phyloP scores from a whole-genome alignment of 2,797 vertebrate genomes.

The Pipistrellus pipistrellus region DNA sequence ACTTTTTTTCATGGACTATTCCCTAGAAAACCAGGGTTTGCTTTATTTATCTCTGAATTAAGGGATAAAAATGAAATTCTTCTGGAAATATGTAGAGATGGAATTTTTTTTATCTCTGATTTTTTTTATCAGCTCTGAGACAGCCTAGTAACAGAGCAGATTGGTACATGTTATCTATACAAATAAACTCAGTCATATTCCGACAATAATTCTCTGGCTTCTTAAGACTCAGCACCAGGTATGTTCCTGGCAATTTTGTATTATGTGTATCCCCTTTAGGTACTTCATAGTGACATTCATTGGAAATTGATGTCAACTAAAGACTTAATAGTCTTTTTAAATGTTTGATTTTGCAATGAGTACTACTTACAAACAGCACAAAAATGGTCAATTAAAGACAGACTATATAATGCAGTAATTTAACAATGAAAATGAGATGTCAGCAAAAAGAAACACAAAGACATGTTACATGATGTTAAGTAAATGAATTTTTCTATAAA shows the following conservation, averaged over 20 bases:
- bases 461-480: not conserved
- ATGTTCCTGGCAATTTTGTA: not conserved
- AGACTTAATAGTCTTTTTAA: not conserved
- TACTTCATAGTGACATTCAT: not conserved
- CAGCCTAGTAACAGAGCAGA: not conserved
- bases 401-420: not conserved
- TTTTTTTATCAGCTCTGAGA: not conserved
- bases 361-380: not conserved
- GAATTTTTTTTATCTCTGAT: slow-evolving; percentile 16
- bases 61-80: not conserved
- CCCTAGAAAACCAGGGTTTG: slow-evolving; percentile 37
- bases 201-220: not conserved
- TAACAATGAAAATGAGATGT: not conserved
- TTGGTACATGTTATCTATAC: not conserved
- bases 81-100: slow-evolving; percentile 10
- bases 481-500: slow-evolving; percentile 34
- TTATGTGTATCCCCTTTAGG: not conserved
- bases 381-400: slow-evolving; percentile 21
- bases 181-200: not conserved
- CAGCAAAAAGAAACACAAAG: not conserved
- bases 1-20: slow-evolving; percentile 9
- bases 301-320: not conserved
- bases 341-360: not conserved
- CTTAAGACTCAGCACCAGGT: not conserved
- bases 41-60: slow-evolving; percentile 21